Conservation (phyloP, 2,888 invertebrate species). For the Fragum whitleyi region DNA sequence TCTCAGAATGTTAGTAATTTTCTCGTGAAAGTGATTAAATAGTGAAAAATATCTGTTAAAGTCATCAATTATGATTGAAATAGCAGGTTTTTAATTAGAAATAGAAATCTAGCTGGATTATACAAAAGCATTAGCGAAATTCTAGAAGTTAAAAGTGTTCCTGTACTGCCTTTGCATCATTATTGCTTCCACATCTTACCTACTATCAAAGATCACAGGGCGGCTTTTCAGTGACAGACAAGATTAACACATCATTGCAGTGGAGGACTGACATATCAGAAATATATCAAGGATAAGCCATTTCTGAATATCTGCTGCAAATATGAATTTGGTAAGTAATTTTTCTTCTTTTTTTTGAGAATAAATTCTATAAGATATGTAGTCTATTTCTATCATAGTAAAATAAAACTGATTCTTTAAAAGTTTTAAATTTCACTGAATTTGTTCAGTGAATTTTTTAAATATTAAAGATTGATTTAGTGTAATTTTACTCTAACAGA, state of each 20-base stretch:
- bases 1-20: neutral
- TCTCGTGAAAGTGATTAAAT: neutral
- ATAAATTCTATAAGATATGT: too few species aligned
- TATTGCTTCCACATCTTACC: neutral
- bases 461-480: too few species aligned
- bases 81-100: neutral
- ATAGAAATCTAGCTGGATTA: neutral
- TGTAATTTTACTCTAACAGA: too few species aligned
- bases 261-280: neutral
- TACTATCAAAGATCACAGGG: neutral
- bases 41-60: constrained; percentile 21
- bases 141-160: neutral
- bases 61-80: neutral
- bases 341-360: too few species aligned
- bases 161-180: neutral
- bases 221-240: neutral
- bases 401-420: too few species aligned
- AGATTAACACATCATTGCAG: neutral
- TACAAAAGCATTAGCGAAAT: neutral
- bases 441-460: too few species aligned
- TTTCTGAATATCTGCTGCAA: too few species aligned
- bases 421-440: too few species aligned
- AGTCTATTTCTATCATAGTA: too few species aligned
- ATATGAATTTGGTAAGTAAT: too few species aligned
- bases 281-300: too few species aligned